Evolutionary conservation across 1,140 invertebrate genomes (phyloP).

Genomic region (Fopius arisanus): DNA sequence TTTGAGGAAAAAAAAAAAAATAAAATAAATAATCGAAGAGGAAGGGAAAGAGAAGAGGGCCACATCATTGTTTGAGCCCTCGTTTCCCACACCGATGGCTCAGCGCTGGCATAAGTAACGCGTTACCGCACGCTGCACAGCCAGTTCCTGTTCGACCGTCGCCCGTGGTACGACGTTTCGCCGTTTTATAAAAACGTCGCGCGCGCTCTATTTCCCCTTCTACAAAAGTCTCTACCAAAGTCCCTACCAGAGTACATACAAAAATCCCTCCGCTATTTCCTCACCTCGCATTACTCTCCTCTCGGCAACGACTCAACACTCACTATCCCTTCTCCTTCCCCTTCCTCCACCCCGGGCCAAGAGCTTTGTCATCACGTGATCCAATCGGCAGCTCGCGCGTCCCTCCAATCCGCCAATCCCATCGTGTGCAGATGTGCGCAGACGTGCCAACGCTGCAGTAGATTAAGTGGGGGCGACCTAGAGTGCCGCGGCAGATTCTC

Average conservation of each 20-base stretch:
- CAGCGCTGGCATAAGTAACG: conserved; percentile 48
- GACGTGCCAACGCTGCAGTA: conserved; percentile 36
- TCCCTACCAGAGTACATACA: too few relatives aligned
- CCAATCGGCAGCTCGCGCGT: conserved; percentile 15
- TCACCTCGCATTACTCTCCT: background rate
- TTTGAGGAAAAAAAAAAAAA: background rate
- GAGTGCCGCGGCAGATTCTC: conserved; percentile 54
- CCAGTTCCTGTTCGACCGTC: conserved; percentile 49
- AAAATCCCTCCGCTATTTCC: background rate
- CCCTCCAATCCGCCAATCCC: conserved; percentile 35
- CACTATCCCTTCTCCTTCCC: background rate
- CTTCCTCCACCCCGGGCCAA: background rate
- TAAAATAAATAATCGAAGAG: too few relatives aligned
- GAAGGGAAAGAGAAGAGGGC: background rate
- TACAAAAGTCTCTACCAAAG: background rate
- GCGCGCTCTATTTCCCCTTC: background rate
- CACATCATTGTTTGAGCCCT: conserved; percentile 1
- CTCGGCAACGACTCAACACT: background rate
- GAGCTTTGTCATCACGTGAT: background rate
- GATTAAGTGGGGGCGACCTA: conserved; percentile 43
- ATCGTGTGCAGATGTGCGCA: conserved; percentile 28
- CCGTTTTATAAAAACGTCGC: background rate
- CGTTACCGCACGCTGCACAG: conserved; percentile 44
- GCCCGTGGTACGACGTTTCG: conserved; percentile 12
- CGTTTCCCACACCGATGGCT: conserved; percentile 12